Evolutionary conservation across 2,888 invertebrate species (phyloP).

Genomic region (Cheilosia grossa): DNA sequence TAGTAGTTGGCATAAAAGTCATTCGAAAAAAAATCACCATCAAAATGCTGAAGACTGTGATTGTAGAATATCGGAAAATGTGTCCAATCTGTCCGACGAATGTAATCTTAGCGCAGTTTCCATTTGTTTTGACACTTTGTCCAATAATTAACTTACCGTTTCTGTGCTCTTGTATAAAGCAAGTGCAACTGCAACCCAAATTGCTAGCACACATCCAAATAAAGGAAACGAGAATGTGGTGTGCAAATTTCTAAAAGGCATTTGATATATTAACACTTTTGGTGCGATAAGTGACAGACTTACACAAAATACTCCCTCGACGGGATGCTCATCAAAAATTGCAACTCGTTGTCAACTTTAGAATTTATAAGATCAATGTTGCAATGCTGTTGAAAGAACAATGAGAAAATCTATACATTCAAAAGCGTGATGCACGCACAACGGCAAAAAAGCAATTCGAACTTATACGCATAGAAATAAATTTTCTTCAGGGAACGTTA

Average conservation of each 20-base stretch:
- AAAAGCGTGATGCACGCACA: constrained; percentile 36
- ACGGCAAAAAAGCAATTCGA: no score
- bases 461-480: no score
- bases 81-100: constrained; percentile 78
- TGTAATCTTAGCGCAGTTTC: not conserved
- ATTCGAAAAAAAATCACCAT: constrained; percentile 38
- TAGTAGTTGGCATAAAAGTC: constrained; percentile 29
- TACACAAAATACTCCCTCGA: constrained; percentile 53
- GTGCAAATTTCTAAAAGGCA: constrained; percentile 22
- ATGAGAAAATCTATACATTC: not conserved
- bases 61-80: constrained; percentile 77
- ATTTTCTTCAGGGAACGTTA: no score
- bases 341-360: not conserved
- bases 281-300: not conserved
- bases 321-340: not conserved
- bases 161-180: constrained; percentile 11
- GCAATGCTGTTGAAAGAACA: constrained; percentile 21
- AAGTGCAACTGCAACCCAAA: constrained; percentile 35
- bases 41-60: constrained; percentile 71
- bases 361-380: not conserved
- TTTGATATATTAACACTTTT: not conserved
- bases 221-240: constrained; percentile 36
- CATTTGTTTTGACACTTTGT: not conserved
- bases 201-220: constrained; percentile 15
- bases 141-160: constrained; percentile 9